A percentile compares a stretch with the other conserved stretches of the same genome.
Conservation (phyloP, 2,113 vertebrate species). For the Dasyurus viverrinus region DNA sequence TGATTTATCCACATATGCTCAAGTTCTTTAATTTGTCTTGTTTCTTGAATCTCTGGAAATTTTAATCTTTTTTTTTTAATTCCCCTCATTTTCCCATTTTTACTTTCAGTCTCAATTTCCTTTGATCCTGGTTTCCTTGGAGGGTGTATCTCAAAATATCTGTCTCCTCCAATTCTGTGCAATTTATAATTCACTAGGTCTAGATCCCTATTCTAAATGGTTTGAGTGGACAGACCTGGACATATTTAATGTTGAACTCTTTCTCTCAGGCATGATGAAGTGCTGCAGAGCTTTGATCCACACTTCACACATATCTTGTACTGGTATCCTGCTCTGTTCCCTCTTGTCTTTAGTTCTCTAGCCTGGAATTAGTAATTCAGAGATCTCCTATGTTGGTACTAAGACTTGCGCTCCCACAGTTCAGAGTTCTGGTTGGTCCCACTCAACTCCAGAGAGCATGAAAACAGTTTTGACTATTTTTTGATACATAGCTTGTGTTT, state of each 20-base stretch:
- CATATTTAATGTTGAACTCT: background rate
- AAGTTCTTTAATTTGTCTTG: background rate
- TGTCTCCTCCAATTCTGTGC: background rate
- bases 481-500: background rate
- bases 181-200: background rate
- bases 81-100: background rate
- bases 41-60: background rate
- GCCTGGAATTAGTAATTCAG: background rate
- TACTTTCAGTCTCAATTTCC: background rate
- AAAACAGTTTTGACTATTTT: background rate
- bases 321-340: background rate
- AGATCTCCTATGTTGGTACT: background rate
- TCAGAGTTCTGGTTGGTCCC: no score
- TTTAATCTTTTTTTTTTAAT: background rate
- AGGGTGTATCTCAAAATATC: background rate
- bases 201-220: background rate
- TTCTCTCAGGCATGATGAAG: background rate
- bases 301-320: background rate
- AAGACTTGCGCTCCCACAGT: background rate
- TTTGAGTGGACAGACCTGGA: background rate
- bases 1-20: background rate
- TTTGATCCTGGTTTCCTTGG: background rate
- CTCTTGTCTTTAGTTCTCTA: background rate
- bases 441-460: no score
- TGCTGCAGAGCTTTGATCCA: background rate